Percentiles rank a stretch among this genome's conserved stretches.
These are phyloP conservation scores for Ophonus ardosiacus DNA, from an alignment of 2,888 invertebrate genomes.

Conservation along the genomic window DNA sequence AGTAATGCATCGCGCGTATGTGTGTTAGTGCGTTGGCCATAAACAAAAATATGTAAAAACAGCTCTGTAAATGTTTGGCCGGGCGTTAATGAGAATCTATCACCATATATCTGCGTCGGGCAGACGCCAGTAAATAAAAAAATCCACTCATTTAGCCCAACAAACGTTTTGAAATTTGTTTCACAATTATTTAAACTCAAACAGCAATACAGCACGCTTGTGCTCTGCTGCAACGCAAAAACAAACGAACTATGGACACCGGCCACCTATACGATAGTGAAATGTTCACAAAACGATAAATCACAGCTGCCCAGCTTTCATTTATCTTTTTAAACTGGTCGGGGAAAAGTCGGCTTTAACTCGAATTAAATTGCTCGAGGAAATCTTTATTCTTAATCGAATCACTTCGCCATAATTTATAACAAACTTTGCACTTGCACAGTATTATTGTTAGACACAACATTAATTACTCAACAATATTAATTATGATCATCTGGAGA, in stretches of 20 bases:
- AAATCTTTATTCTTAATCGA: constrained; percentile 22
- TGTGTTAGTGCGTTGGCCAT: constrained; percentile 2
- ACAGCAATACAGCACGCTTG: constrained; percentile 1
- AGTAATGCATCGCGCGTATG: neutral
- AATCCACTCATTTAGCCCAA: constrained; percentile 31
- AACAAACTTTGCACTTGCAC: neutral
- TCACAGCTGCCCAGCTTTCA: constrained; percentile 48
- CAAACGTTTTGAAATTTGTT: constrained; percentile 51
- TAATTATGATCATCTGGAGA: too few relatives aligned
- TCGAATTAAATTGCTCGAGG: constrained; percentile 50
- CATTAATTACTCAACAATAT: neutral
- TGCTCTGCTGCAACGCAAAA: neutral
- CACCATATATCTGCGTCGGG: constrained; percentile 31
- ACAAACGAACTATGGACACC: constrained; percentile 6
- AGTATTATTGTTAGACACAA: constrained; percentile 13
- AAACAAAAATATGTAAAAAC: constrained; percentile 46
- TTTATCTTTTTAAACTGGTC: constrained; percentile 53
- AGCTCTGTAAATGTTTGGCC: constrained; percentile 26
- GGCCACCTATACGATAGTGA: constrained; percentile 31
- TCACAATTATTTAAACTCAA: constrained; percentile 37
- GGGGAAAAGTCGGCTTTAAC: constrained; percentile 9
- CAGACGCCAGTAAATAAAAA: constrained; percentile 25
- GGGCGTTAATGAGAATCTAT: constrained; percentile 34
- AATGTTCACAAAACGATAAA: constrained; percentile 57
- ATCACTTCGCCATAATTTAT: constrained; percentile 30